Conservation (phyloP, 2,888 invertebrate species). For the Harpalus rufipes region DNA sequence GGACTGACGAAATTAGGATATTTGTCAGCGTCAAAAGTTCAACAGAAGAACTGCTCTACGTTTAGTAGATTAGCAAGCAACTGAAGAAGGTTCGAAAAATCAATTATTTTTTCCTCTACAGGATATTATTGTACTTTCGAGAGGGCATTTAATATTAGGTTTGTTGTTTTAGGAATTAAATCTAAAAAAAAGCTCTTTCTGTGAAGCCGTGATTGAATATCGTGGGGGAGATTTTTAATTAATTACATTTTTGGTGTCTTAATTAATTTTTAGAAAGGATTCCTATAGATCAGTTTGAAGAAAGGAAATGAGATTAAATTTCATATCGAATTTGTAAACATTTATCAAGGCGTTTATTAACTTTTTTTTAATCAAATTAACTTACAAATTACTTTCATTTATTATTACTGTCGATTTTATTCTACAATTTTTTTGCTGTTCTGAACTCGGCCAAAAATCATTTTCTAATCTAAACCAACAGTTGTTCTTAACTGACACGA, state of each 20-base stretch:
- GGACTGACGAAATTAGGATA: constrained; percentile 62
- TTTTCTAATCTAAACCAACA: too few species aligned
- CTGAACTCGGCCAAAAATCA: too few species aligned
- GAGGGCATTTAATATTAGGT: neutral
- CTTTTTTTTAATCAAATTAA: neutral
- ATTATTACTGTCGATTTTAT: too few species aligned
- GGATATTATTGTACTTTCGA: constrained; percentile 17
- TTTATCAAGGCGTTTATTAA: neutral
- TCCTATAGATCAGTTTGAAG: neutral
- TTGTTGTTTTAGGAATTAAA: constrained; percentile 9
- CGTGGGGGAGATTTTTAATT: constrained; percentile 24
- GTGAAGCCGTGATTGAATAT: constrained; percentile 6
- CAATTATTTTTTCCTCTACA: constrained; percentile 11
- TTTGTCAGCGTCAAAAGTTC: constrained; percentile 61
- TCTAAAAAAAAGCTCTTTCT: neutral
- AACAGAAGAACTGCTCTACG: constrained; percentile 26
- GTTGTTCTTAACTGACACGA: too few species aligned
- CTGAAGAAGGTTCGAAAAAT: constrained; percentile 37
- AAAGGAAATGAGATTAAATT: neutral
- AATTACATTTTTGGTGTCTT: constrained; percentile 29
- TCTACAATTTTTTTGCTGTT: too few species aligned
- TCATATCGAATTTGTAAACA: neutral
- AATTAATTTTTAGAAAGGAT: neutral
- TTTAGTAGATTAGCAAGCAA: constrained; percentile 62
- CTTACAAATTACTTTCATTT: too few species aligned